These are phyloP conservation scores for Calliphora vomitoria DNA, from an alignment of 2,888 invertebrate species.

Conservation along the genomic window DNA sequence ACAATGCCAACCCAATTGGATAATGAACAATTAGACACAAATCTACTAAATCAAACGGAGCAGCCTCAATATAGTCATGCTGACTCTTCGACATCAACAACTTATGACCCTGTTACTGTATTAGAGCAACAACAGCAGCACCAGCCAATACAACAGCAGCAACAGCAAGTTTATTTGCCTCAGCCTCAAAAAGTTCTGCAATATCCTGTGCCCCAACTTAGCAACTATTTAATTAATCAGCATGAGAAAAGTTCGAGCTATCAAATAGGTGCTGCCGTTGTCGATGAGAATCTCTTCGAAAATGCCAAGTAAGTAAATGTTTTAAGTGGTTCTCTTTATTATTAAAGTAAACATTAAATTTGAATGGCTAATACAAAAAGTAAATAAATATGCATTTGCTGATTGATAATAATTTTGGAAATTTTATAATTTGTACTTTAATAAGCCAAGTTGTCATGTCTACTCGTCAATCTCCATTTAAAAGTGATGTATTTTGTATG, in stretches of 20 bases:
- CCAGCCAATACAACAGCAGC: constrained; percentile 21
- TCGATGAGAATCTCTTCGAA: constrained; percentile 80
- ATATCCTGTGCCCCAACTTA: constrained; percentile 62
- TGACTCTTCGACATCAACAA: not conserved
- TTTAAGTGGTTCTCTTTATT: not conserved
- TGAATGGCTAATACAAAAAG: too few relatives aligned
- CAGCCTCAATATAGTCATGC: not conserved
- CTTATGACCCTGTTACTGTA: not conserved
- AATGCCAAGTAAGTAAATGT: constrained; percentile 79
- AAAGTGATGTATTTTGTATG: too few relatives aligned
- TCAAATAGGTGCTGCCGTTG: constrained; percentile 79
- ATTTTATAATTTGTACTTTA: too few relatives aligned
- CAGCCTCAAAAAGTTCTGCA: constrained; percentile 35
- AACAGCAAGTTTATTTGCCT: constrained; percentile 55
- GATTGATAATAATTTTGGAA: not conserved
- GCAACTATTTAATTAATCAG: constrained; percentile 76
- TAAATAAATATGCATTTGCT: not conserved
- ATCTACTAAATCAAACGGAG: constrained; percentile 22
- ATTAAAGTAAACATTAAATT: too few relatives aligned
- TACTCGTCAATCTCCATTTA: too few relatives aligned
- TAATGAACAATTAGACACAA: not conserved
- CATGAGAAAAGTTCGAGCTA: constrained; percentile 81
- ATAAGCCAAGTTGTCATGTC: too few relatives aligned
- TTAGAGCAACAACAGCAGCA: not conserved
- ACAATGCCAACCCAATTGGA: not conserved